These are phyloP conservation scores for Epinephelus cyanopodus DNA, from an alignment of 2,113 vertebrate species.

Conservation along the genomic window DNA sequence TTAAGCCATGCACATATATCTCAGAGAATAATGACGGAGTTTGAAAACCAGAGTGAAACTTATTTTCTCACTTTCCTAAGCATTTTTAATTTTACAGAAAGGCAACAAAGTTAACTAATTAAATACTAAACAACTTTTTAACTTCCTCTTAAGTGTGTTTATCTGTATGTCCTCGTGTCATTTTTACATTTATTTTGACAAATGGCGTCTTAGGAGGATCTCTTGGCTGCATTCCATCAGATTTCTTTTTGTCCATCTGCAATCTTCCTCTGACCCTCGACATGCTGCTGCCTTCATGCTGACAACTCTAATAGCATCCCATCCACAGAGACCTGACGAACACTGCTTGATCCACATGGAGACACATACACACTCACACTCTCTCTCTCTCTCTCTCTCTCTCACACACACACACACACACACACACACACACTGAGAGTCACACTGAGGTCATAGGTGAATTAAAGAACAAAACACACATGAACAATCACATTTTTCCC, in stretches of 20 bases:
- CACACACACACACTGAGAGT: neutral
- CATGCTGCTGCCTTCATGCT: slow-evolving; percentile 65
- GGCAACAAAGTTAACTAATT: neutral
- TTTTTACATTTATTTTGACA: slow-evolving; percentile 45
- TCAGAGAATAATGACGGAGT: slow-evolving; percentile 11
- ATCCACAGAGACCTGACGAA: slow-evolving; percentile 59
- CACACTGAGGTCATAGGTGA: slow-evolving; percentile 29
- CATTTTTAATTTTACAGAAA: slow-evolving; percentile 3
- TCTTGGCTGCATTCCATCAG: slow-evolving; percentile 1
- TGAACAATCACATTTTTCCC: neutral
- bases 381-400: no score
- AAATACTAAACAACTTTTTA: slow-evolving; percentile 13
- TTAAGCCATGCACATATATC: slow-evolving; percentile 9
- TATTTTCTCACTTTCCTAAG: slow-evolving; percentile 15
- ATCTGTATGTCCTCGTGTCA: neutral
- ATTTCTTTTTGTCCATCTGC: slow-evolving; percentile 17
- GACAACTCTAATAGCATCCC: slow-evolving; percentile 68
- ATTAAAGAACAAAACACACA: slow-evolving; percentile 34
- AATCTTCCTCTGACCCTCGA: slow-evolving; percentile 53
- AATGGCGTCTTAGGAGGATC: slow-evolving; percentile 12
- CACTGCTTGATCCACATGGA: slow-evolving; percentile 26
- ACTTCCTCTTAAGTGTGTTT: neutral
- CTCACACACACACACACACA: slow-evolving; percentile 17
- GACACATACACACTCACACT: slow-evolving; percentile 16
- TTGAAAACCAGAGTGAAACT: slow-evolving; percentile 22